Evolutionary conservation across 2,888 invertebrate species (phyloP).

Genomic region (Lasius platythorax): DNA sequence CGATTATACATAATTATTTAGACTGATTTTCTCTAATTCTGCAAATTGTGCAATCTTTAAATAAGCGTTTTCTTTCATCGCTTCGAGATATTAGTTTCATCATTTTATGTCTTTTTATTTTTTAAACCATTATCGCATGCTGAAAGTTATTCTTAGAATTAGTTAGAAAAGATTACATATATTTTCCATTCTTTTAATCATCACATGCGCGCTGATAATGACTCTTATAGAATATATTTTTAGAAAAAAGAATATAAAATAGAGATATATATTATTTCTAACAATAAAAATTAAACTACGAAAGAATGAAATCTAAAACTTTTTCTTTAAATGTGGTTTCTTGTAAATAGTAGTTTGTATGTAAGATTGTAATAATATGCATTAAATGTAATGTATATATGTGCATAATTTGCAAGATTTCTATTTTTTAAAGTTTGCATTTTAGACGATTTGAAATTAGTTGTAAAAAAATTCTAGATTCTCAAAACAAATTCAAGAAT

Average conservation of each 20-base stretch:
- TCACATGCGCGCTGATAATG: background rate
- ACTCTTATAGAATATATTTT: background rate
- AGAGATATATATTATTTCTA: background rate
- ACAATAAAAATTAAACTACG: background rate
- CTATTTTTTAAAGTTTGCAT: background rate
- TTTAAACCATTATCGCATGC: background rate
- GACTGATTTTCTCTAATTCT: constrained; percentile 18
- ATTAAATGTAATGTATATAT: constrained; percentile 8
- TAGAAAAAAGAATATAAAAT: background rate
- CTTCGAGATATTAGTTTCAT: background rate
- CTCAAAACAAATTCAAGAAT: background rate
- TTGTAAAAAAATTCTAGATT: background rate
- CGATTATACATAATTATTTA: background rate
- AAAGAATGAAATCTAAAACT: background rate
- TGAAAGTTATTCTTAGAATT: background rate
- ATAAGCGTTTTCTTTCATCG: background rate
- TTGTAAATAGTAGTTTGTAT: constrained; percentile 10
- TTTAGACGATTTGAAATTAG: background rate
- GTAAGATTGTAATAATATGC: background rate
- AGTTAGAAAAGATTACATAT: background rate
- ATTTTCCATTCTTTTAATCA: background rate
- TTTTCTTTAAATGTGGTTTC: background rate
- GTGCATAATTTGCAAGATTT: background rate
- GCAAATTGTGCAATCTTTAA: background rate
- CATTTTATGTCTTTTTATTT: background rate